phyloP scores from a whole-genome alignment of 2,888 invertebrate species.

The Dicyrtoma fusca region DNA sequence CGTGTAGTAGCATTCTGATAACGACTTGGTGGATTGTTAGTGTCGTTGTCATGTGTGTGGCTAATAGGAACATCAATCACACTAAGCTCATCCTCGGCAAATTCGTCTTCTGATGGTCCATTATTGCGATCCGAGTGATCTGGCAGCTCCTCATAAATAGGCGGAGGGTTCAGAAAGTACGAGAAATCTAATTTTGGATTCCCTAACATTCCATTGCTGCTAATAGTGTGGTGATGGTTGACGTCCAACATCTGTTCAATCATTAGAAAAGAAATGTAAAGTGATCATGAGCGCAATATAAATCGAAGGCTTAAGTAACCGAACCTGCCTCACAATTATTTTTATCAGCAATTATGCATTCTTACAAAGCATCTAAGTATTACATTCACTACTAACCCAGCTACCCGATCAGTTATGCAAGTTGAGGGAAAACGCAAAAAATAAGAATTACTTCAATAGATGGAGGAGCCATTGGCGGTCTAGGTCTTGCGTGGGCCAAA shows the following conservation, averaged over 20 bases:
- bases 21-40: conserved; percentile 43
- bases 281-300: no score
- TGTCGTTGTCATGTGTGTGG: conserved; percentile 47
- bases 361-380: no score
- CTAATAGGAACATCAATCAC: conserved; percentile 56
- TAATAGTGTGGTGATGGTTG: conserved; percentile 51
- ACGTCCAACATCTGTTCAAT: conserved; percentile 55
- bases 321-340: no score
- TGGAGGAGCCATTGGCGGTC: conserved; percentile 56
- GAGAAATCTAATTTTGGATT: conserved; percentile 57
- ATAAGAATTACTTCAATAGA: conserved; percentile 53
- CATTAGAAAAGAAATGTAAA: conserved; percentile 11
- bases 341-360: no score
- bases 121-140: conserved; percentile 52
- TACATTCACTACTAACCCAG: no score
- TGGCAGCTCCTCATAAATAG: conserved; percentile 56
- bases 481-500: conserved; percentile 54
- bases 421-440: no score
- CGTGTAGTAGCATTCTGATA: conserved; percentile 47
- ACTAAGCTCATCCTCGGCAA: conserved; percentile 56
- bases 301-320: no score
- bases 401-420: no score
- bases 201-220: conserved; percentile 49
- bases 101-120: conserved; percentile 56
- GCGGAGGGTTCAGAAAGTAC: conserved; percentile 56